phyloP scores from a whole-genome alignment of 2,113 vertebrate genomes.

The Rhea americana region DNA sequence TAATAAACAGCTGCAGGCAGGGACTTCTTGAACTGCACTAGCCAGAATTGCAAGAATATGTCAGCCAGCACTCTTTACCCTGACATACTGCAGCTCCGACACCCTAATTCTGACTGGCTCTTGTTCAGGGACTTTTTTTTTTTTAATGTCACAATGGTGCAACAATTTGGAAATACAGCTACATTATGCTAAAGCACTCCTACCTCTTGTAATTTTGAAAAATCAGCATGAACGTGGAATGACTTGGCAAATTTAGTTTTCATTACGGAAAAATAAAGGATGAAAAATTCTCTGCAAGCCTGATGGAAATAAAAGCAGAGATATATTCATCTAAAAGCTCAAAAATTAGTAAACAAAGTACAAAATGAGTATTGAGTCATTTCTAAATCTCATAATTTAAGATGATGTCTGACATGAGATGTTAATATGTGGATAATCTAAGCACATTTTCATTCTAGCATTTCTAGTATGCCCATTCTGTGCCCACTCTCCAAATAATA shows the following conservation, averaged over 20 bases:
- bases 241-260: background rate
- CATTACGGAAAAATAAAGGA: background rate
- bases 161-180: background rate
- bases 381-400: background rate
- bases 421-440: background rate
- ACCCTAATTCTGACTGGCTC: background rate
- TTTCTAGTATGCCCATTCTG: background rate
- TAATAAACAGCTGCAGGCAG: background rate
- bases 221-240: background rate
- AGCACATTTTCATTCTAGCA: background rate
- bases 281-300: background rate
- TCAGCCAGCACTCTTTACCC: background rate
- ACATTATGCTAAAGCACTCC: background rate
- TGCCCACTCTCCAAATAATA: background rate
- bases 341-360: background rate
- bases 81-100: background rate
- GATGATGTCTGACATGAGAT: background rate
- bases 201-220: background rate
- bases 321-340: background rate
- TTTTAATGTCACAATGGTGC: background rate
- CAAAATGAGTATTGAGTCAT: fast-evolving
- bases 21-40: background rate
- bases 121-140: background rate
- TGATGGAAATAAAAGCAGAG: background rate
- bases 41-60: background rate